Percentiles rank a stretch among this genome's conserved stretches.
Conservation (phyloP, 2,797 vertebrate species). For the Tangara arthus region DNA sequence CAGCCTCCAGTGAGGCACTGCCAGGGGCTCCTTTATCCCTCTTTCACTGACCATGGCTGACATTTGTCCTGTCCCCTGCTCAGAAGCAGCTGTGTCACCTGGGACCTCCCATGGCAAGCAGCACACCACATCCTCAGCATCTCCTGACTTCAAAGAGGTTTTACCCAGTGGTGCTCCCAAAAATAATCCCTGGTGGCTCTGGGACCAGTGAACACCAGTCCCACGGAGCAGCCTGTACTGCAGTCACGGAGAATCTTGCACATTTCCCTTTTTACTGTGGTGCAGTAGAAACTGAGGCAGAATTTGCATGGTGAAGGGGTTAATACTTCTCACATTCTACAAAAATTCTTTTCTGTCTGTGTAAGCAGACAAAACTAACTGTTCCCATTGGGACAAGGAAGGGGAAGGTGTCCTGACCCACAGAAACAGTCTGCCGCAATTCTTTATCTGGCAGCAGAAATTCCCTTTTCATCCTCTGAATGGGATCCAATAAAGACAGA, state of each 20-base stretch:
- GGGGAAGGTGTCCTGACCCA: background rate
- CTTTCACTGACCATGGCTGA: background rate
- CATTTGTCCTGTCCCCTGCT: background rate
- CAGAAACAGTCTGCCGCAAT: background rate
- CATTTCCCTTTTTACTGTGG: background rate
- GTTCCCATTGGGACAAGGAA: background rate
- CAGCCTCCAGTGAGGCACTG: background rate
- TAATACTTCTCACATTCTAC: background rate
- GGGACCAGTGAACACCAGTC: background rate
- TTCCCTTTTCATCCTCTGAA: slow-evolving; percentile 4
- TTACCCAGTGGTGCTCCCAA: background rate
- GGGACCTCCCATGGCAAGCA: background rate
- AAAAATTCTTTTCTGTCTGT: background rate
- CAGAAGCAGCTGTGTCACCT: background rate
- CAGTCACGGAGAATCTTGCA: background rate
- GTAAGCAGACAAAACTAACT: background rate
- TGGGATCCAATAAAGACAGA: background rate
- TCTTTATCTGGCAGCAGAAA: background rate
- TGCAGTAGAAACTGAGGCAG: background rate
- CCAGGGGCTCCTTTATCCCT: background rate
- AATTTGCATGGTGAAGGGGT: background rate
- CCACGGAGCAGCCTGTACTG: background rate
- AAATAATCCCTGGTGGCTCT: background rate
- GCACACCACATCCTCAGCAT: background rate
- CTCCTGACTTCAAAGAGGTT: background rate